These are phyloP conservation scores for Cnemophilus loriae DNA, from an alignment of 2,113 vertebrate species.

Conservation along the genomic window DNA sequence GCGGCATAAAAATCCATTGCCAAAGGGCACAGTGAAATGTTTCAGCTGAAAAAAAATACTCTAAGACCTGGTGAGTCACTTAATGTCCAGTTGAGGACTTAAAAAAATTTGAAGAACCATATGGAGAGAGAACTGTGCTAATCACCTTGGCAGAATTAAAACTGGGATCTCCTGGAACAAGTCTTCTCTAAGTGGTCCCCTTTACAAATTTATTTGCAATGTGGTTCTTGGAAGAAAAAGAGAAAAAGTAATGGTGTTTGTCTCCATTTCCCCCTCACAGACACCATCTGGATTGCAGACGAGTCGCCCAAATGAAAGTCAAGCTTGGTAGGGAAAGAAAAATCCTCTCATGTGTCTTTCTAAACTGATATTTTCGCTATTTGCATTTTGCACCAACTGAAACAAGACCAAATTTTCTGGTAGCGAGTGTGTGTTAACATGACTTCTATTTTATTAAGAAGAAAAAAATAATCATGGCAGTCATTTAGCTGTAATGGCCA, in stretches of 20 bases:
- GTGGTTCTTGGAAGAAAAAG: not conserved
- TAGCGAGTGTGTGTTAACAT: not conserved
- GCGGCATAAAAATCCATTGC: not conserved
- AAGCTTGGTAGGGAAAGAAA: not conserved
- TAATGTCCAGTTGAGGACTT: not conserved
- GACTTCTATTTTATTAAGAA: slow-evolving; percentile 28
- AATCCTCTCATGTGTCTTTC: not conserved
- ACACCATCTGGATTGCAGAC: slow-evolving; percentile 7
- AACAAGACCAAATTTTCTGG: slow-evolving; percentile 3
- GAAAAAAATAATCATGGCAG: slow-evolving; percentile 17
- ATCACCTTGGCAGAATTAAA: not conserved
- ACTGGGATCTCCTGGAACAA: not conserved
- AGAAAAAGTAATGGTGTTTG: not conserved
- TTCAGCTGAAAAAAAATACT: not conserved
- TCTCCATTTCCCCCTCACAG: not conserved
- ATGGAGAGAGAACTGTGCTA: not conserved
- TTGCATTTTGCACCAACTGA: slow-evolving; percentile 21
- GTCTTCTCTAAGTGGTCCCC: not conserved
- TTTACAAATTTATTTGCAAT: not conserved
- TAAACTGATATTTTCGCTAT: slow-evolving; percentile 5
- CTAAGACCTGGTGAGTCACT: not conserved
- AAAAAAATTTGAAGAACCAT: not conserved
- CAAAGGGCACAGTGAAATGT: slow-evolving; percentile 12
- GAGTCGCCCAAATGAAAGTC: slow-evolving; percentile 15
- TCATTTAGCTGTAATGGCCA: slow-evolving; percentile 39